phyloP scores from a whole-genome alignment of 2,888 invertebrate genomes.

The Andrena praecox region DNA sequence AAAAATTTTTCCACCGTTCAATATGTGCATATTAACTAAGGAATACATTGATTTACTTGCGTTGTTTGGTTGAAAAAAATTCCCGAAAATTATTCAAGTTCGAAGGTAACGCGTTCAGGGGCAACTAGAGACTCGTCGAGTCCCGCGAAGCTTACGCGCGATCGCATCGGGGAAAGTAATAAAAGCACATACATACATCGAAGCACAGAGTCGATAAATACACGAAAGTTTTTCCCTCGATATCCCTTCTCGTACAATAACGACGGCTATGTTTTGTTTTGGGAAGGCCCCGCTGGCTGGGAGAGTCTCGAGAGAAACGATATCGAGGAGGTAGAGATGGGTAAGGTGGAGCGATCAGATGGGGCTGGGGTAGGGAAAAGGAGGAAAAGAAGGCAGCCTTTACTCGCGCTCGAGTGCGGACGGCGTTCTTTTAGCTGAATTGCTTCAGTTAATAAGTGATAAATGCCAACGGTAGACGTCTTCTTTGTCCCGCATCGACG shows the following conservation, averaged over 20 bases:
- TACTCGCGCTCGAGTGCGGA: constrained; percentile 53
- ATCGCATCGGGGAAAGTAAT: constrained; percentile 12
- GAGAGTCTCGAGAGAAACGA: constrained; percentile 45
- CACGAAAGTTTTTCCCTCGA: constrained; percentile 39
- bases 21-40: too few relatives aligned
- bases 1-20: too few relatives aligned
- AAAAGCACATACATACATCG: constrained; percentile 9
- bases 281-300: constrained; percentile 33
- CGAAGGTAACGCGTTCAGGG: background rate
- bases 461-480: constrained; percentile 51
- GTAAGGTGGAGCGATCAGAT: constrained; percentile 45
- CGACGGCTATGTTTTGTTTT: constrained; percentile 46
- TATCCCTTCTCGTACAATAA: constrained; percentile 18
- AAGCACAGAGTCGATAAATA: constrained; percentile 24
- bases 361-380: constrained; percentile 10
- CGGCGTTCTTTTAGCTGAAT: constrained; percentile 61
- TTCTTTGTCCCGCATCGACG: constrained; percentile 37
- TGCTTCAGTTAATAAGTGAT: constrained; percentile 68
- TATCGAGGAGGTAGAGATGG: constrained; percentile 47
- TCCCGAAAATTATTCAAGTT: background rate
- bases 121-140: background rate
- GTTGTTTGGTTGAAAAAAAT: too few relatives aligned
- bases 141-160: constrained; percentile 4
- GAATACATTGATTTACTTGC: too few relatives aligned
- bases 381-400: constrained; percentile 35